A percentile compares a stretch with the other conserved stretches of the same genome.
Evolutionary conservation across 2,888 invertebrate species (phyloP).

Genomic region (Athripsodes cinereus): DNA sequence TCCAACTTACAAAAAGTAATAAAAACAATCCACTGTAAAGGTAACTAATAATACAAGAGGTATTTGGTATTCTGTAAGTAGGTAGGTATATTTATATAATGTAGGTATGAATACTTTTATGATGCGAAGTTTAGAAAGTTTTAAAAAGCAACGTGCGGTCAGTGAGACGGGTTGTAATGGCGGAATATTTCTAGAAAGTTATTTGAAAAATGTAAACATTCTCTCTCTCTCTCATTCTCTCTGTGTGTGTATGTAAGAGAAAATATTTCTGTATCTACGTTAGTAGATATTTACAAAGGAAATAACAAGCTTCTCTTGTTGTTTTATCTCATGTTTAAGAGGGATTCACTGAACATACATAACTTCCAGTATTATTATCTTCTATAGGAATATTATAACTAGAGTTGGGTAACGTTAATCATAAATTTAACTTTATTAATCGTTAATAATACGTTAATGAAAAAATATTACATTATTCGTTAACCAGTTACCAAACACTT

Average conservation of each 20-base stretch:
- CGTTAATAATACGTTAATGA: too few species aligned
- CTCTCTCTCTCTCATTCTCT: too few species aligned
- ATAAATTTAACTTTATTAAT: too few species aligned
- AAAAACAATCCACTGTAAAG: too few species aligned
- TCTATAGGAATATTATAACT: too few species aligned
- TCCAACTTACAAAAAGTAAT: too few species aligned
- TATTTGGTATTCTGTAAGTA: constrained; percentile 8
- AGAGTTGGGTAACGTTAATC: too few species aligned
- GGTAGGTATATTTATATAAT: constrained; percentile 13
- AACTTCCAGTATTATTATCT: too few species aligned
- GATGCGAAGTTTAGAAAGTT: background rate
- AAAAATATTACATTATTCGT: too few species aligned
- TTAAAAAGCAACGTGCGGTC: background rate
- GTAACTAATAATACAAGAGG: too few species aligned
- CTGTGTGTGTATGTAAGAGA: background rate
- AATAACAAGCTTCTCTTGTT: background rate
- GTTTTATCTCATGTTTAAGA: background rate
- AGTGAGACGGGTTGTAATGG: constrained; percentile 1
- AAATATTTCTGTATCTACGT: background rate
- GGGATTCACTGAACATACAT: background rate
- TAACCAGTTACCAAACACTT: too few species aligned
- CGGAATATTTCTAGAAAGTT: background rate
- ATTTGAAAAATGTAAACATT: constrained; percentile 1
- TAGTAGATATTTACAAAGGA: constrained; percentile 1
- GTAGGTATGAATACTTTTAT: background rate